phyloP scores from a whole-genome alignment of 2,888 invertebrate species.

The Clitarchus hookeri region DNA sequence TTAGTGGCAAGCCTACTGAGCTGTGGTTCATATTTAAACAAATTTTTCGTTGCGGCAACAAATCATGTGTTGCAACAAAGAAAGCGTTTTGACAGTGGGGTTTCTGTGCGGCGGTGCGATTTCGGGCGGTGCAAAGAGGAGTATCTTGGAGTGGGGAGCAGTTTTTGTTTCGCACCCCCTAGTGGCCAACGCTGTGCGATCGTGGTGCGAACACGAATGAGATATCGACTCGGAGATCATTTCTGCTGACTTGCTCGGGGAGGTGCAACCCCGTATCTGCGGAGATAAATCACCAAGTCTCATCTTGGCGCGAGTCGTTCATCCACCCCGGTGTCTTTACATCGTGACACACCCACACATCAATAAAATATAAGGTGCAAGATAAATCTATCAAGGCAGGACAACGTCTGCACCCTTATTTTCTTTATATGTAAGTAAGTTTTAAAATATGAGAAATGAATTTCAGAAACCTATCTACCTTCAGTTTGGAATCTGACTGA shows the following conservation, averaged over 20 bases:
- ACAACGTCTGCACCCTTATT: not conserved
- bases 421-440: too few species aligned
- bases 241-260: slow-evolving; percentile 14
- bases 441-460: too few species aligned
- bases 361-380: not conserved
- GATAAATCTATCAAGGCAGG: not conserved
- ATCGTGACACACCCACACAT: not conserved
- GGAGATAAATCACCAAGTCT: not conserved
- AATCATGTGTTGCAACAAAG: too few species aligned
- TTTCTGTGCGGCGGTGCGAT: too few species aligned
- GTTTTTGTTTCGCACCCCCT: not conserved
- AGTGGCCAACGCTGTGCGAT: not conserved
- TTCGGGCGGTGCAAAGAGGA: too few species aligned
- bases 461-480: too few species aligned
- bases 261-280: not conserved
- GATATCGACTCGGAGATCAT: not conserved
- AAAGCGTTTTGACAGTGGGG: too few species aligned
- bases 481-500: too few species aligned
- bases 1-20: too few species aligned
- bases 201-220: not conserved
- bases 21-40: too few species aligned
- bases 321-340: not conserved
- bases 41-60: too few species aligned
- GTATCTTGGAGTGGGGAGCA: not conserved
- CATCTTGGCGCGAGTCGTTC: not conserved